Evolutionary conservation across 1,140 invertebrate species (phyloP).

Genomic region (Adoxophyes honmai): DNA sequence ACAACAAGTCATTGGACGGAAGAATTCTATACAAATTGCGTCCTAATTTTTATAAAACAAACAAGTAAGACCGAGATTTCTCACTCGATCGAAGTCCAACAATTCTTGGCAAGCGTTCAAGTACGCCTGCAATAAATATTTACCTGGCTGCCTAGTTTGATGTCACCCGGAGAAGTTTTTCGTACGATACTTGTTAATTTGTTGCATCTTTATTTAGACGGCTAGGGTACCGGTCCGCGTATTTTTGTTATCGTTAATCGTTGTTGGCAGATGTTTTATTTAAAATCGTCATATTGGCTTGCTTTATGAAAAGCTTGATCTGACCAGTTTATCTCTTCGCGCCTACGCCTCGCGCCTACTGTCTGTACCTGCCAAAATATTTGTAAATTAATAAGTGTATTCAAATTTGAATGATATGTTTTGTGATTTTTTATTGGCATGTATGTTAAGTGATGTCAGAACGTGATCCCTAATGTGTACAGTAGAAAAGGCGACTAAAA

Average conservation of each 20-base stretch:
- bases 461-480: too few relatives aligned
- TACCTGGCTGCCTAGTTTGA: conserved; percentile 56
- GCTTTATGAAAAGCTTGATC: conserved; percentile 1
- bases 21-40: background rate
- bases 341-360: too few relatives aligned
- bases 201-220: conserved; percentile 40
- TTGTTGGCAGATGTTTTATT: conserved; percentile 54
- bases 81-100: conserved; percentile 61
- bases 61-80: conserved; percentile 56
- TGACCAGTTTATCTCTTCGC: too few relatives aligned
- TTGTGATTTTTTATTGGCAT: too few relatives aligned
- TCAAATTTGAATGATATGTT: too few relatives aligned
- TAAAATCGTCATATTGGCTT: conserved; percentile 41
- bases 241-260: conserved; percentile 53
- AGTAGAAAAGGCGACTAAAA: too few relatives aligned
- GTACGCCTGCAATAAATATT: conserved; percentile 64
- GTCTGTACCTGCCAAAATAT: too few relatives aligned
- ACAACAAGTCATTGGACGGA: too few relatives aligned
- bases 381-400: too few relatives aligned
- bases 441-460: too few relatives aligned
- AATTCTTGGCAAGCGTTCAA: conserved; percentile 66
- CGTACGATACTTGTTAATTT: conserved; percentile 31
- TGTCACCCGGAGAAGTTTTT: conserved; percentile 44
- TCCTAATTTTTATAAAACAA: conserved; percentile 42
- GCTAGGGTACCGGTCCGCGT: conserved; percentile 28